Evolutionary conservation across 2,888 invertebrate species (phyloP).

Genomic region (Cryptosula pallasiana): DNA sequence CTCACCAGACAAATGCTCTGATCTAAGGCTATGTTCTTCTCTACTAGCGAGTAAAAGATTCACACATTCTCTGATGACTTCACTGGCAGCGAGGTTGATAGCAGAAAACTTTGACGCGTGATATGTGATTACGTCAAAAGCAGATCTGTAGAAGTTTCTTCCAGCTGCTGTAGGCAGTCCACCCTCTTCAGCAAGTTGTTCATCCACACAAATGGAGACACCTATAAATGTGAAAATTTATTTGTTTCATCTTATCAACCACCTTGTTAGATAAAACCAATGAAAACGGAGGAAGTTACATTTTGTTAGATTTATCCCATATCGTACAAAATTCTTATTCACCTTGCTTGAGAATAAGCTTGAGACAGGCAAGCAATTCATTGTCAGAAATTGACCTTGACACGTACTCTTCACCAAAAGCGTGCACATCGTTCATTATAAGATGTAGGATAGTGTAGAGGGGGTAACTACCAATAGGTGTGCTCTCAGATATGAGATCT

Average conservation of each 20-base stretch:
- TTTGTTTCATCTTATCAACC: too few species aligned
- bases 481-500: neutral
- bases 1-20: neutral
- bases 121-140: neutral
- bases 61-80: neutral
- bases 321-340: too few species aligned
- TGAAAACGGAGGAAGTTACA: too few species aligned
- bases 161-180: too few species aligned
- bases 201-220: too few species aligned
- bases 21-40: neutral
- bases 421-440: neutral
- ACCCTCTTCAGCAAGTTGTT: too few species aligned
- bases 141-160: neutral
- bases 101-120: neutral
- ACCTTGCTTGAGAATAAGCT: conserved; percentile 14
- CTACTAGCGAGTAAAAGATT: neutral
- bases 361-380: conserved; percentile 1
- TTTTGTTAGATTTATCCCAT: too few species aligned
- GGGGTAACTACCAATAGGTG: conserved; percentile 9
- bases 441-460: neutral
- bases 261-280: too few species aligned
- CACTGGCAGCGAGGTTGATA: conserved; percentile 16
- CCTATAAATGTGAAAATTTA: too few species aligned
- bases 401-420: conserved; percentile 11
- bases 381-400: neutral